phyloP scores from a whole-genome alignment of 2,888 invertebrate species.

The Disparrhopalites patrizii region DNA sequence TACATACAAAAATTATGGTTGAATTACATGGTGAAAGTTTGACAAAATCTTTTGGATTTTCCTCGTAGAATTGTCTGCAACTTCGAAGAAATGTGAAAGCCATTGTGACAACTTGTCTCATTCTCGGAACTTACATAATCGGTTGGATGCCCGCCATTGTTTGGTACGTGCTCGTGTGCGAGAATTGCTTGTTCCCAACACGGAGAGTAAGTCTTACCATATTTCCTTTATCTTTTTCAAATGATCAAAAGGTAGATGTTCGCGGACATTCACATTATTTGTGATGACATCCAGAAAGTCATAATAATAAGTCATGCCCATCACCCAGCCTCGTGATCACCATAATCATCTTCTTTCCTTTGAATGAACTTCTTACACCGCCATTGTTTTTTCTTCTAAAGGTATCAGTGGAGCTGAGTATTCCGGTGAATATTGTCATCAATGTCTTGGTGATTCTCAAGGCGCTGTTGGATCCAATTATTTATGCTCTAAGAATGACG shows the following conservation, averaged over 20 bases:
- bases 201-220: neutral
- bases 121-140: constrained; percentile 59
- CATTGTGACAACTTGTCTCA: constrained; percentile 61
- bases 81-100: constrained; percentile 55
- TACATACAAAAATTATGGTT: too few relatives aligned
- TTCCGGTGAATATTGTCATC: constrained; percentile 50
- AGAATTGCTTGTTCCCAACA: constrained; percentile 52
- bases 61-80: constrained; percentile 46
- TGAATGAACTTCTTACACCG: too few relatives aligned
- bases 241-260: too few relatives aligned
- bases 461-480: constrained; percentile 62
- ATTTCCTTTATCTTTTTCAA: too few relatives aligned
- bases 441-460: constrained; percentile 62
- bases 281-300: too few relatives aligned
- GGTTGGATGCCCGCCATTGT: constrained; percentile 63
- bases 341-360: too few relatives aligned
- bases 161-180: constrained; percentile 58
- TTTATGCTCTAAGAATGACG: constrained; percentile 63
- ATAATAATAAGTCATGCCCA: too few relatives aligned
- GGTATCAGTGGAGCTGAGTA: constrained; percentile 30
- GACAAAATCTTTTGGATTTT: neutral
- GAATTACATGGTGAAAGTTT: neutral
- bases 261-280: too few relatives aligned
- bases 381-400: neutral
- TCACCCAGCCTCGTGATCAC: too few relatives aligned